Evolutionary conservation across 2,797 vertebrate genomes (phyloP).

Genomic region (Stomatorhinus walkeri): DNA sequence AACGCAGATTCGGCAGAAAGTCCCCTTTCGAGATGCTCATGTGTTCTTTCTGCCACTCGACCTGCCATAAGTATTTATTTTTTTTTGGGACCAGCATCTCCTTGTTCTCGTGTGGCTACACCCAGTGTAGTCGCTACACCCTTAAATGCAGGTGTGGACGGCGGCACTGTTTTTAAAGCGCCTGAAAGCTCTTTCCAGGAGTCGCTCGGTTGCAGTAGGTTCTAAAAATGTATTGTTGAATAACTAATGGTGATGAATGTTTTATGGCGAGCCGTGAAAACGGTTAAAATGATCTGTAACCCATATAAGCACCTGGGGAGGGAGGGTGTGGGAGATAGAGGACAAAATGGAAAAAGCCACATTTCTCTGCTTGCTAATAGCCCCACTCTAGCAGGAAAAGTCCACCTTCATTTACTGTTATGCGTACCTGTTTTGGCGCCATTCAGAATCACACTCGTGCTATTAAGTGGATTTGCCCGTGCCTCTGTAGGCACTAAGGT

Average conservation of each 20-base stretch:
- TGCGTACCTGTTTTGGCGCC: not conserved
- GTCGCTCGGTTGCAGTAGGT: not conserved
- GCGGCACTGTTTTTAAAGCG: not conserved
- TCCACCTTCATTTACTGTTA: not conserved
- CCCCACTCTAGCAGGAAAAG: not conserved
- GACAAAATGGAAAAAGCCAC: not conserved
- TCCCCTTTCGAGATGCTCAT: not conserved
- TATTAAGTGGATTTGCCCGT: not conserved
- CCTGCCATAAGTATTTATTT: not conserved
- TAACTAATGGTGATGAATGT: constrained; percentile 30
- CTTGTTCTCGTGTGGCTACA: not conserved
- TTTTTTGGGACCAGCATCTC: not conserved
- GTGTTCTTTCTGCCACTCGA: not conserved
- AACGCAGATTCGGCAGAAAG: not conserved
- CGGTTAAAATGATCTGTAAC: constrained; percentile 20
- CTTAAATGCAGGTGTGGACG: not conserved
- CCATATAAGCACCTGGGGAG: constrained; percentile 10
- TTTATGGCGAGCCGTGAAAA: constrained; percentile 21
- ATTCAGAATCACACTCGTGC: not conserved
- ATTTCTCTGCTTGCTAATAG: not conserved
- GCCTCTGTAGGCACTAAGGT: not conserved
- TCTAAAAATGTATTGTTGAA: constrained; percentile 27
- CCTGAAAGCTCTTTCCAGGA: constrained; percentile 11
- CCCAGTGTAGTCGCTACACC: not conserved
- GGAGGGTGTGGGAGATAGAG: not conserved